Percentiles rank a stretch among this genome's conserved stretches.
Evolutionary conservation across 1,140 invertebrate species (phyloP).

Genomic region (Macrotrachela quadricornifera): DNA sequence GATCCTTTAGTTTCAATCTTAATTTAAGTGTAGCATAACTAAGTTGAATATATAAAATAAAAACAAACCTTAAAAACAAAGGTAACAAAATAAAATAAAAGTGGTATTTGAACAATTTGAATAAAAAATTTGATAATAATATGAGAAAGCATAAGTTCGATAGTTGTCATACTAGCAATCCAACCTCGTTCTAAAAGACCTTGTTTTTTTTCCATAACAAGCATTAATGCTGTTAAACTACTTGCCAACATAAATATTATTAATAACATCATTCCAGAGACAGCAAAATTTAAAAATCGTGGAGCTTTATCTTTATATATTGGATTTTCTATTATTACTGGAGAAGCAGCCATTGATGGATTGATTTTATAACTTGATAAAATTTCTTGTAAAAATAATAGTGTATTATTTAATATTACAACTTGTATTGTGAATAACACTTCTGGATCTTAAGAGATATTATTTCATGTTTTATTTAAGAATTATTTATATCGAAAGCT

Average conservation of each 20-base stretch:
- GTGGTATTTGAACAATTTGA: slow-evolving; percentile 66
- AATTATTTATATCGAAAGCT: no score
- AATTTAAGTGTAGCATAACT: slow-evolving; percentile 35
- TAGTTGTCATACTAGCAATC: slow-evolving; percentile 49
- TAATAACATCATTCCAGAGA: slow-evolving; percentile 77
- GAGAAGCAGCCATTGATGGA: no score
- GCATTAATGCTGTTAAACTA: slow-evolving; percentile 70
- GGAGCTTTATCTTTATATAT: slow-evolving; percentile 65
- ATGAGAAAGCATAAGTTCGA: slow-evolving; percentile 70
- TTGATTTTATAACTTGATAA: no score
- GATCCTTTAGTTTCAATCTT: slow-evolving; percentile 54
- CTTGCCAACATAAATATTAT: slow-evolving; percentile 86
- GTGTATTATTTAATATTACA: no score
- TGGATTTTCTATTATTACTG: slow-evolving; percentile 36
- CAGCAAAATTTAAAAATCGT: slow-evolving; percentile 80
- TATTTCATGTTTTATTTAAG: no score
- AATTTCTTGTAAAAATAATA: no score
- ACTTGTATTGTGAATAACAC: no score
- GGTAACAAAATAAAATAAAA: slow-evolving; percentile 63
- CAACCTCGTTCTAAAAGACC: slow-evolving; percentile 20
- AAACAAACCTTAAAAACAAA: slow-evolving; percentile 33
- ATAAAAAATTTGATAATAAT: slow-evolving; percentile 79
- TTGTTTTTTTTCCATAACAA: slow-evolving; percentile 56
- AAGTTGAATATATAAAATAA: not conserved
- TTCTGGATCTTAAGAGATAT: no score